Conservation (phyloP, 2,113 vertebrate genomes). For the Damaliscus lunatus region DNA sequence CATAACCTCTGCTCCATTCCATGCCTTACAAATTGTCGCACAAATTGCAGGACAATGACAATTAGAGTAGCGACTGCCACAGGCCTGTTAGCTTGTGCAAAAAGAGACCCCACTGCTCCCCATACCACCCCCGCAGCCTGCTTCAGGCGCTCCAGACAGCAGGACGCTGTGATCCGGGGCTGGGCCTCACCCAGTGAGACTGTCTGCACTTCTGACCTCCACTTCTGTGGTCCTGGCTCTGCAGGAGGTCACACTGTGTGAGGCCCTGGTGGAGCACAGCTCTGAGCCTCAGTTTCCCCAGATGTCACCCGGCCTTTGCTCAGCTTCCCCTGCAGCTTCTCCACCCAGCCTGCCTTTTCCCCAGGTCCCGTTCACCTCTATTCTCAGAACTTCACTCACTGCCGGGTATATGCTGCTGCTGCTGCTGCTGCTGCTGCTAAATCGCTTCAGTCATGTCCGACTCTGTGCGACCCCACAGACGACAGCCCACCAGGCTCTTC, state of each 20-base stretch:
- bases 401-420: background rate
- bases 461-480: background rate
- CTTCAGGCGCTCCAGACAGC: background rate
- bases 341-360: background rate
- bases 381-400: background rate
- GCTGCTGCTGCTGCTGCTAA: background rate
- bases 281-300: background rate
- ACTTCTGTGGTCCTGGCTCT: background rate
- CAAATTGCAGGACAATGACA: conserved; percentile 60
- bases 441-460: background rate
- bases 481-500: background rate
- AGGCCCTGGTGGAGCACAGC: background rate
- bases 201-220: background rate
- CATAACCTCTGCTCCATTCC: background rate
- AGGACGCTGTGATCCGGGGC: rapidly evolving
- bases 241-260: background rate
- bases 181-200: background rate
- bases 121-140: rapidly evolving
- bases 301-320: background rate
- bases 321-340: background rate
- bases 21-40: conserved; percentile 37
- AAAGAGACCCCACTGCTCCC: background rate
- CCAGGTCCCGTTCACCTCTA: background rate
- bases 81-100: background rate
- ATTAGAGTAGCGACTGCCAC: conserved; percentile 23